phyloP scores from a whole-genome alignment of 2,888 invertebrate species.

The Globia sparganii region DNA sequence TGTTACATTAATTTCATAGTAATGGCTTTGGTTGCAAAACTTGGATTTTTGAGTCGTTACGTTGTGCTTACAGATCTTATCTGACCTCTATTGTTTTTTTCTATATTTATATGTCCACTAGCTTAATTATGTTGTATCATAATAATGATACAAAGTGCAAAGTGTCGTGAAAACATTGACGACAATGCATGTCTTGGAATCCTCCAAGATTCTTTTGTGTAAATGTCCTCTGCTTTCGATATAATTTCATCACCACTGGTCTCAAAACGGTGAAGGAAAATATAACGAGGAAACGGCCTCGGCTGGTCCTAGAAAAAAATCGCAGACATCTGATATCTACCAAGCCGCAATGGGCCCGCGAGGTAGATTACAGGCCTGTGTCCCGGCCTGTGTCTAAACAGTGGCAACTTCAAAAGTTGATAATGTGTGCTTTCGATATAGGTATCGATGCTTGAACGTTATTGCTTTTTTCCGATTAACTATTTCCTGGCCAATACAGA shows the following conservation, averaged over 20 bases:
- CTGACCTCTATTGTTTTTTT: conserved; percentile 59
- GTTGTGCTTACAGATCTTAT: conserved; percentile 56
- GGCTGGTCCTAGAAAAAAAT: neutral
- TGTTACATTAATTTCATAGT: conserved; percentile 82
- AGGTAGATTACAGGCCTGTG: neutral
- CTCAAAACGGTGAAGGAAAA: neutral
- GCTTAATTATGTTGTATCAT: conserved; percentile 13
- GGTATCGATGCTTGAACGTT: too few species aligned
- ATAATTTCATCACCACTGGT: neutral
- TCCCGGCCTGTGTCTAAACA: neutral
- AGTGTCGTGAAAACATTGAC: neutral
- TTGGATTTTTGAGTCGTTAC: conserved; percentile 55
- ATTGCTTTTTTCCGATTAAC: too few species aligned
- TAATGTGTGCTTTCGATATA: neutral
- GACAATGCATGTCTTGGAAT: neutral
- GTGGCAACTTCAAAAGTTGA: neutral
- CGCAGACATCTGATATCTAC: too few species aligned
- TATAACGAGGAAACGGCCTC: neutral
- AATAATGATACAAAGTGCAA: too few species aligned
- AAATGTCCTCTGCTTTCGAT: neutral
- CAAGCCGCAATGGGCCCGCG: neutral
- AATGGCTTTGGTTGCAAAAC: conserved; percentile 65
- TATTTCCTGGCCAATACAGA: neutral
- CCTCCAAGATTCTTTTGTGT: neutral
- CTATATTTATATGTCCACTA: conserved; percentile 19